Conservation (phyloP, 23 tunicate species). For the Trididemnum clinides region DNA sequence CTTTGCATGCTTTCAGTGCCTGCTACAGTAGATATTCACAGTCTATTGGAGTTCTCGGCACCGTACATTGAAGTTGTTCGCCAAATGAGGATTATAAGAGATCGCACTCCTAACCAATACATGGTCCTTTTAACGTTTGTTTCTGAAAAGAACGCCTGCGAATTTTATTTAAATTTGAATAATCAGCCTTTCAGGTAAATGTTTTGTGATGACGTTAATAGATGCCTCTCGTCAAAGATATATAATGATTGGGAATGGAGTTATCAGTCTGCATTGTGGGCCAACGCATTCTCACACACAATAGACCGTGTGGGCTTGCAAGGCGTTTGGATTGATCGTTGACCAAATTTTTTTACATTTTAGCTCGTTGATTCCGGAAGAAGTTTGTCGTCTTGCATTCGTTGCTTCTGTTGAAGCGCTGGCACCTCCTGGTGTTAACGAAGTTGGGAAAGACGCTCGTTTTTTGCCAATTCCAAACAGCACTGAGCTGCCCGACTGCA, state of each 20-base stretch:
- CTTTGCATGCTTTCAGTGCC: conserved; percentile 91
- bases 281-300: too few species aligned
- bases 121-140: conserved; percentile 84
- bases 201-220: too few species aligned
- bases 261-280: too few species aligned
- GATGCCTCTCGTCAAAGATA: too few species aligned
- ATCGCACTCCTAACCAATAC: conserved; percentile 91
- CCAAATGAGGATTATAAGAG: conserved; percentile 76
- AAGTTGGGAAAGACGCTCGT: background rate
- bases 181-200: conserved; percentile 71
- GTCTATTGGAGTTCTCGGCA: conserved; percentile 65
- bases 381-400: conserved; percentile 89
- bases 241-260: too few species aligned
- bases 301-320: too few species aligned
- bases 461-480: conserved; percentile 54
- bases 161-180: conserved; percentile 67
- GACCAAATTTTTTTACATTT: too few species aligned
- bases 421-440: conserved; percentile 34
- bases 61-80: conserved; percentile 62
- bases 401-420: conserved; percentile 89
- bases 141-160: conserved; percentile 46
- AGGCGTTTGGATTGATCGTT: too few species aligned
- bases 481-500: conserved; percentile 95
- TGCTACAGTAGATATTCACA: conserved; percentile 82
- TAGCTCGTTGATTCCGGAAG: conserved; percentile 75